phyloP scores from a whole-genome alignment of 1,140 invertebrate species.

The Sarcophaga peregrina region DNA sequence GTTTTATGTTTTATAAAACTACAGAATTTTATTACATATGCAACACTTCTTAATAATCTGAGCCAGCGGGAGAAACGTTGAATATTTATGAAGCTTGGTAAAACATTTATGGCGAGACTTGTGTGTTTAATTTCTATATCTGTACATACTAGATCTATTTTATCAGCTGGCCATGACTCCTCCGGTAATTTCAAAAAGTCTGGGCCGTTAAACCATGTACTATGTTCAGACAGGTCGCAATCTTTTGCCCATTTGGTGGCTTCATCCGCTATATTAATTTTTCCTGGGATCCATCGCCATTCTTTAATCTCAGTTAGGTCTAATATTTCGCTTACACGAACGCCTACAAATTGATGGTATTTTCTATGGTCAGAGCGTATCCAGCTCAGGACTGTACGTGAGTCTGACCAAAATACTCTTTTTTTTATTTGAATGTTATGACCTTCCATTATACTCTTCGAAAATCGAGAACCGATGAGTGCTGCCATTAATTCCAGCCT shows the following conservation, averaged over 20 bases:
- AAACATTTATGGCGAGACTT: background rate
- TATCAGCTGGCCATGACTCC: background rate
- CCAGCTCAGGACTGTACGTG: too few species aligned
- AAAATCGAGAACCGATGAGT: slow-evolving; percentile 36
- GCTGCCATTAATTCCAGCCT: background rate
- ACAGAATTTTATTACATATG: background rate
- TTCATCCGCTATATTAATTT: slow-evolving; percentile 55
- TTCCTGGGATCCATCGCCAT: slow-evolving; percentile 49
- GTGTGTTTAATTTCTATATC: background rate
- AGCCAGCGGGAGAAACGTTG: background rate
- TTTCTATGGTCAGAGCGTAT: too few species aligned
- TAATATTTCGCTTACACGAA: slow-evolving; percentile 43
- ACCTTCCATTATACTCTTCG: background rate
- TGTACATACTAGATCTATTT: background rate
- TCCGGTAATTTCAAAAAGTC: background rate
- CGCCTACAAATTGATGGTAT: too few species aligned
- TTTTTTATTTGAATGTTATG: too few species aligned
- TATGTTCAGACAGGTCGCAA: background rate
- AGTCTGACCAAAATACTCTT: too few species aligned
- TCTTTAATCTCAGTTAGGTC: slow-evolving; percentile 44
- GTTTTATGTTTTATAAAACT: background rate
- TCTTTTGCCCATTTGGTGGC: slow-evolving; percentile 45
- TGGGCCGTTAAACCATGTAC: slow-evolving; percentile 27
- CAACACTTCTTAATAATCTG: background rate
- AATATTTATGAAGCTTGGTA: background rate